Conservation (phyloP, 2,797 vertebrate species). For the Percopsis omiscomaycus region DNA sequence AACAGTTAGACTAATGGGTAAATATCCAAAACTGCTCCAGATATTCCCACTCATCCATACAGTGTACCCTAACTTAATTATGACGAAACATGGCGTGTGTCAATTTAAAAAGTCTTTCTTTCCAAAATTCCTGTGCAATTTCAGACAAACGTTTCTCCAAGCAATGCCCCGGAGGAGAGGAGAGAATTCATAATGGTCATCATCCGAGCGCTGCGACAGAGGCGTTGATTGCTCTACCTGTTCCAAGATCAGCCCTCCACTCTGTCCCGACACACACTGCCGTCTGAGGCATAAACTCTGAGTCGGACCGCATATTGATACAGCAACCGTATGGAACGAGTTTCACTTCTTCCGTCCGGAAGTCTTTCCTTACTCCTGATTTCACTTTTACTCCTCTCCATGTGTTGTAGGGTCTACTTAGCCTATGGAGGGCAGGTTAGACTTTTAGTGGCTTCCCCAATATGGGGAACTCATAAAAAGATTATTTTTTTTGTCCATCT, state of each 20-base stretch:
- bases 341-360: slow-evolving; percentile 46
- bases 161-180: slow-evolving; percentile 8
- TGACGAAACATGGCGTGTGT: slow-evolving; percentile 36
- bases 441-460: slow-evolving; percentile 61
- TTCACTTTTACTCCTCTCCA: background rate
- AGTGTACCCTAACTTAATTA: slow-evolving; percentile 34
- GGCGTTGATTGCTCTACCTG: background rate
- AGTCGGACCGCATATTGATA: slow-evolving; percentile 39
- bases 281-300: slow-evolving; percentile 57
- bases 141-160: slow-evolving; percentile 37
- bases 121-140: slow-evolving; percentile 50
- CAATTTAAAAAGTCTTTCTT: slow-evolving; percentile 21
- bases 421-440: background rate
- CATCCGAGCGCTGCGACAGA: slow-evolving; percentile 10
- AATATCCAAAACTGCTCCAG: slow-evolving; percentile 1
- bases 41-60: slow-evolving; percentile 26
- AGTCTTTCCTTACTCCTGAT: slow-evolving; percentile 16
- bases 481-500: background rate
- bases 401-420: no score
- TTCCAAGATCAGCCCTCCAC: slow-evolving; percentile 16
- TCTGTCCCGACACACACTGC: slow-evolving; percentile 13
- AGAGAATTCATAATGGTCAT: slow-evolving; percentile 15
- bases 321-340: slow-evolving; percentile 34
- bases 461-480: slow-evolving; percentile 59
- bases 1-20: slow-evolving; percentile 19